Conservation (phyloP, 2,797 vertebrate genomes). For the Urophycis tenuis region DNA sequence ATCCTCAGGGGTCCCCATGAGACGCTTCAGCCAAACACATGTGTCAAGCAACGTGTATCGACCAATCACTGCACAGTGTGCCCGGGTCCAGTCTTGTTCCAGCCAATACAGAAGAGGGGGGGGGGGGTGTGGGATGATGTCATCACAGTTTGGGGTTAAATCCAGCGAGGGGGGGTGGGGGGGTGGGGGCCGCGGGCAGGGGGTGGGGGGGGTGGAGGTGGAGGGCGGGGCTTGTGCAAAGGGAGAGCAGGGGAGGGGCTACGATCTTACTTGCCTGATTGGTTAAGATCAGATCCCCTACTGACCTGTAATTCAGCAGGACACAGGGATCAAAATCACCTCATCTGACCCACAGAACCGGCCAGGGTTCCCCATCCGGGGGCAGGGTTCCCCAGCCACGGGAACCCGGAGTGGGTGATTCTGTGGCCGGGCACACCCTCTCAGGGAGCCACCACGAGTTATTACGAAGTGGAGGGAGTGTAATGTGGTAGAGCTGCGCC, state of each 20-base stretch:
- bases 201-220: slow-evolving; percentile 53
- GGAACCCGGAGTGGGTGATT: neutral
- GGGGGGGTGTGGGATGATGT: neutral
- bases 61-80: neutral
- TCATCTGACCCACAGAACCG: neutral
- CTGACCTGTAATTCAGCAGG: slow-evolving; percentile 93
- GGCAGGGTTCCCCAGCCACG: no score
- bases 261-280: slow-evolving; percentile 85
- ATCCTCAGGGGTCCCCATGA: no score
- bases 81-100: neutral
- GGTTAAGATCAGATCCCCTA: slow-evolving; percentile 85
- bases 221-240: slow-evolving; percentile 52
- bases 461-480: neutral
- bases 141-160: neutral
- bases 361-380: neutral
- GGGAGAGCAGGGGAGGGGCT: slow-evolving; percentile 25
- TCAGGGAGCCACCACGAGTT: neutral
- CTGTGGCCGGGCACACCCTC: neutral
- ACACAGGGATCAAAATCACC: neutral
- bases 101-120: neutral
- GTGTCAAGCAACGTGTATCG: neutral
- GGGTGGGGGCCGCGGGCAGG: neutral
- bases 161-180: neutral
- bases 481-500: neutral
- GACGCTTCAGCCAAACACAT: no score